A percentile compares a stretch with the other conserved stretches of the same genome.
Conservation (phyloP, 2,113 vertebrate genomes). For the Stegostoma tigrinum region DNA sequence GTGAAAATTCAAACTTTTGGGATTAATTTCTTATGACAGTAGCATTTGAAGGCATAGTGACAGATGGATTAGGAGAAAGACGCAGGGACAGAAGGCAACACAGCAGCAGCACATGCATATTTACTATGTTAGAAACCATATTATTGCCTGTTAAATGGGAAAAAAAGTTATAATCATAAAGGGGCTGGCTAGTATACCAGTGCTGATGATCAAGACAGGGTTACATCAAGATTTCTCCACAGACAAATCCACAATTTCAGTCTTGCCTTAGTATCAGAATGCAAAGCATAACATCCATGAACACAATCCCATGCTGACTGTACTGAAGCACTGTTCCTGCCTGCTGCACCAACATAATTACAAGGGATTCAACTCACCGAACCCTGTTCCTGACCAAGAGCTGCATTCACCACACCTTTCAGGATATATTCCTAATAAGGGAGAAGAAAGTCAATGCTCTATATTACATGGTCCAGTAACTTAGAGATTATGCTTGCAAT, state of each 20-base stretch:
- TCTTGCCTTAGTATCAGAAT: background rate
- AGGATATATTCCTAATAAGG: conserved; percentile 81
- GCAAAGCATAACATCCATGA: background rate
- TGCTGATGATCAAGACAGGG: background rate
- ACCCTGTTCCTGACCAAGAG: conserved; percentile 83
- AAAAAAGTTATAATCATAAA: background rate
- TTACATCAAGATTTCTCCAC: background rate
- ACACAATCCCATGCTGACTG: background rate
- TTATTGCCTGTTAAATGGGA: background rate
- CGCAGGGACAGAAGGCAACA: background rate
- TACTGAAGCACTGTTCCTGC: background rate
- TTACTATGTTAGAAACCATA: background rate
- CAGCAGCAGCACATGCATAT: background rate
- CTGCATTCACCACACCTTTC: conserved; percentile 92
- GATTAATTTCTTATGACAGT: background rate
- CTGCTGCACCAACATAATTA: background rate
- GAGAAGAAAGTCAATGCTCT: conserved; percentile 34
- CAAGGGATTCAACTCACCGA: conserved; percentile 68
- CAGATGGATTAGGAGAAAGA: background rate
- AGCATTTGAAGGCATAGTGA: background rate
- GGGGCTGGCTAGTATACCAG: background rate
- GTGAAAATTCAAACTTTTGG: background rate
- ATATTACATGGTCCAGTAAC: background rate
- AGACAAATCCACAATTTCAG: background rate
- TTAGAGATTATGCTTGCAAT: background rate